These are phyloP conservation scores for Anadara kagoshimensis DNA, from an alignment of 1,140 invertebrate species.

Conservation along the genomic window DNA sequence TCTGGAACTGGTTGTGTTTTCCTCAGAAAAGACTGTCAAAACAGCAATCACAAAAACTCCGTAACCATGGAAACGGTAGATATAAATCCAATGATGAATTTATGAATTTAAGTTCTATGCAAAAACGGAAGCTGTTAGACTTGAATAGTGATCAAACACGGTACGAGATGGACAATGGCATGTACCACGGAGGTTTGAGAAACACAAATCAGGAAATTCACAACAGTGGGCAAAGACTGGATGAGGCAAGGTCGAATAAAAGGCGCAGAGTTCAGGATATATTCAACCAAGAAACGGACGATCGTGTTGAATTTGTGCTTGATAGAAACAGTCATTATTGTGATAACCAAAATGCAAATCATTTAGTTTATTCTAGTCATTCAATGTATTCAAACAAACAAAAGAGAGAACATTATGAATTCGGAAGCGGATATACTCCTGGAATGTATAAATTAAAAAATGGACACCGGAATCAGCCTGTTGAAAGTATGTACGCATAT, in stretches of 20 bases:
- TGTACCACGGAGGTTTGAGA: not conserved
- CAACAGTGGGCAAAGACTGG: not conserved
- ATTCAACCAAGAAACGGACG: constrained; percentile 11
- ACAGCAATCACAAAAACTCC: not conserved
- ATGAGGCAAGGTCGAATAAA: constrained; percentile 20
- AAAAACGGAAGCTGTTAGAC: not conserved
- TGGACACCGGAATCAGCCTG: not conserved
- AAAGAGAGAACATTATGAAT: constrained; percentile 11
- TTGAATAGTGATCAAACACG: constrained; percentile 1
- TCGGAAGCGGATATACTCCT: constrained; percentile 31
- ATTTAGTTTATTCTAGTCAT: not conserved
- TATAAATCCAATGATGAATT: not conserved
- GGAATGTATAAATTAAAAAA: not conserved
- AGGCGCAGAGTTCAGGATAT: constrained; percentile 39
- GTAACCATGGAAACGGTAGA: constrained; percentile 1
- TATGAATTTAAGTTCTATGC: not conserved
- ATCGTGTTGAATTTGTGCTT: not conserved
- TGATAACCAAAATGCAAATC: not conserved
- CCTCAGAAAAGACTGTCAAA: constrained; percentile 12
- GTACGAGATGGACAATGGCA: not conserved
- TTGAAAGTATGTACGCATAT: constrained; percentile 54
- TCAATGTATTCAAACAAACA: not conserved
- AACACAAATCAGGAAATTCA: not conserved
- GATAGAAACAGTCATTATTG: not conserved
- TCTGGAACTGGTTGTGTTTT: constrained; percentile 39